These are phyloP conservation scores for Archivesica marissinica DNA, from an alignment of 1,140 invertebrate species.

Conservation along the genomic window DNA sequence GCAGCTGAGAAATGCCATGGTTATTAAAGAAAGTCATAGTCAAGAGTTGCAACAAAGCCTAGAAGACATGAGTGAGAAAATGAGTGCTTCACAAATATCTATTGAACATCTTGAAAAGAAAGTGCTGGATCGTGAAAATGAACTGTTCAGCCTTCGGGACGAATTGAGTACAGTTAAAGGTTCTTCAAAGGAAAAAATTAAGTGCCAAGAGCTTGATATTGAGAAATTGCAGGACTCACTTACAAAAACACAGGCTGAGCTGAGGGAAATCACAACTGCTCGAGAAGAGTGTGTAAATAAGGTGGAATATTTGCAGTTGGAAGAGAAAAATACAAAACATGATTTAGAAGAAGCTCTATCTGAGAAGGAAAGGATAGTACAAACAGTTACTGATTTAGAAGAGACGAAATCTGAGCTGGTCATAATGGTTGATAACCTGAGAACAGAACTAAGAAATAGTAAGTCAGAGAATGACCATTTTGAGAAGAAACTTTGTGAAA, in stretches of 20 bases:
- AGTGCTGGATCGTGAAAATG: constrained; percentile 26
- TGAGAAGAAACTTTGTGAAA: constrained; percentile 18
- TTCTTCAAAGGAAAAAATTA: background rate
- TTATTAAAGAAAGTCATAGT: constrained; percentile 15
- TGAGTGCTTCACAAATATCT: background rate
- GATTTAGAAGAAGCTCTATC: background rate
- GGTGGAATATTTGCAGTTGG: background rate
- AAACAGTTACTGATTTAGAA: background rate
- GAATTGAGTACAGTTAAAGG: background rate
- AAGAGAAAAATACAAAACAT: background rate
- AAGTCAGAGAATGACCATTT: constrained; percentile 6
- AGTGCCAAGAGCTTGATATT: background rate
- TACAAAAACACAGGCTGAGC: background rate
- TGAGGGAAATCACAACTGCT: background rate
- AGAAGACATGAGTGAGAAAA: background rate
- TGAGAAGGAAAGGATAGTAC: constrained; percentile 8
- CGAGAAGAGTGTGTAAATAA: background rate
- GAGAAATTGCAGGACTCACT: constrained; percentile 20
- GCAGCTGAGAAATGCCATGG: background rate
- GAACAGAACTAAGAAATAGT: constrained; percentile 17
- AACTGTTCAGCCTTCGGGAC: constrained; percentile 19
- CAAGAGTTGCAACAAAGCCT: constrained; percentile 9
- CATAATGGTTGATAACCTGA: constrained; percentile 11
- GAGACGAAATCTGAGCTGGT: constrained; percentile 41
- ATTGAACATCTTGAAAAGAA: constrained; percentile 38